Evolutionary conservation across 2,113 vertebrate species (phyloP), one percentile per base, ranked within the genome.

Genomic region (Eclectus roratus): DNA sequence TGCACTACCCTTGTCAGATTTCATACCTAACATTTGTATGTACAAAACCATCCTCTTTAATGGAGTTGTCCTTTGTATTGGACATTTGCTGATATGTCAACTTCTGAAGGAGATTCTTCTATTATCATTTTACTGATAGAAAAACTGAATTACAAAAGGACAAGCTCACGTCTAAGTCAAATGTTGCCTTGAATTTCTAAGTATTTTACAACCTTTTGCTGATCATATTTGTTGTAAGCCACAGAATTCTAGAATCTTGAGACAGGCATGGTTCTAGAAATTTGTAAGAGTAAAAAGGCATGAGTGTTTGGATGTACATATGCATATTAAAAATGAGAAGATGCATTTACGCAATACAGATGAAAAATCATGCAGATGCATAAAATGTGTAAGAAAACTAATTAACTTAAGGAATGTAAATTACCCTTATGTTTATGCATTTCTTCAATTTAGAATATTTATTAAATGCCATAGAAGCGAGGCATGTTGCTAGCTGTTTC

Each of bases 391-490:
- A 96, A 95, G 86, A 91, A 95, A 97, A 78, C 95, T 96, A 93
- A 97, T 96, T 97, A 95, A 96, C 85, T 94, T 97, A 88, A 94
- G 93, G 94, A 96, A 94, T 96, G 95, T 93, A 97, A 97, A 97
- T 97, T 97, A 93, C 86, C 71, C 94, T 97, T 95, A 97, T 97
- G 88, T 96, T 97, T 97, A 97, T 94, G 80, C 93, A 97, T 97
- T 95, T 95, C 76, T 91, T 91, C 87, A 89, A 83, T 95, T 95
- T 93, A 77, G 94, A 97, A 95, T 97, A 96, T 96, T 96, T 95
- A 96, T 97, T 95, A 93, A 90, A 94, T 85, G 78, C 74, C 92
- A 52, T 86, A 87, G 94, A 95, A 95, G 94, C 60, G 81, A 88
- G 90, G 80, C 79, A 58, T 69, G 74, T 89, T 95, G 78, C 78